These are phyloP conservation scores for Bufo bufo DNA, from an alignment of 2,113 vertebrate species.

Conservation along the genomic window DNA sequence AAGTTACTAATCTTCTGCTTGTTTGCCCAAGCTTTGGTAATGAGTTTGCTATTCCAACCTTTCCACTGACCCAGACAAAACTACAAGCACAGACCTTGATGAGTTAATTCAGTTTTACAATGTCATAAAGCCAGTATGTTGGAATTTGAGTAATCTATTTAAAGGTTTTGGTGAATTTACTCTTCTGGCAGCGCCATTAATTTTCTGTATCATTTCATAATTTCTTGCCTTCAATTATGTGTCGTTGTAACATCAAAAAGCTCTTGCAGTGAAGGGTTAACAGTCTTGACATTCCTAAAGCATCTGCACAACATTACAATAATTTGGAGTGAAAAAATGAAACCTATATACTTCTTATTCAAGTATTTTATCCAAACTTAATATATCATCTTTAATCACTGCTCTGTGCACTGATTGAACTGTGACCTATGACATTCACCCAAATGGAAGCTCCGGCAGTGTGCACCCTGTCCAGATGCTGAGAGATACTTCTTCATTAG, in stretches of 20 bases:
- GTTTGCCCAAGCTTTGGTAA: neutral
- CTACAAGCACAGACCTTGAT: neutral
- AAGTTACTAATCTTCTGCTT: neutral
- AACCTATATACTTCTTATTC: slow-evolving; percentile 55
- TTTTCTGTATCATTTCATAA: neutral
- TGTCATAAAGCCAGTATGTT: neutral
- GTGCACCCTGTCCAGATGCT: slow-evolving; percentile 68
- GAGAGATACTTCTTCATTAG: slow-evolving; percentile 77
- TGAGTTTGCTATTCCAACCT: neutral
- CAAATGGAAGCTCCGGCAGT: slow-evolving; percentile 71
- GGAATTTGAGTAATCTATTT: neutral
- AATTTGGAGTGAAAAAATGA: slow-evolving; percentile 21
- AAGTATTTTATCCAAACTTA: slow-evolving; percentile 65
- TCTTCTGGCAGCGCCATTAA: too few relatives aligned
- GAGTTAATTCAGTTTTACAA: neutral
- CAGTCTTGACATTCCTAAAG: slow-evolving; percentile 23
- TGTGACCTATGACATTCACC: slow-evolving; percentile 75
- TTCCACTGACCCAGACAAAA: neutral
- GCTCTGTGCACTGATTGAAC: slow-evolving; percentile 67
- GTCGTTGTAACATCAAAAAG: neutral
- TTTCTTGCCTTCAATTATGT: neutral
- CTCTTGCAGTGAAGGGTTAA: slow-evolving; percentile 33
- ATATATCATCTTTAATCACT: slow-evolving; percentile 71
- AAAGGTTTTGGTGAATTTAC: neutral
- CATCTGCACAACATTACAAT: slow-evolving; percentile 41